Evolutionary conservation across 2,797 vertebrate genomes (phyloP).

Genomic region (Cetoscarus ocellatus): DNA sequence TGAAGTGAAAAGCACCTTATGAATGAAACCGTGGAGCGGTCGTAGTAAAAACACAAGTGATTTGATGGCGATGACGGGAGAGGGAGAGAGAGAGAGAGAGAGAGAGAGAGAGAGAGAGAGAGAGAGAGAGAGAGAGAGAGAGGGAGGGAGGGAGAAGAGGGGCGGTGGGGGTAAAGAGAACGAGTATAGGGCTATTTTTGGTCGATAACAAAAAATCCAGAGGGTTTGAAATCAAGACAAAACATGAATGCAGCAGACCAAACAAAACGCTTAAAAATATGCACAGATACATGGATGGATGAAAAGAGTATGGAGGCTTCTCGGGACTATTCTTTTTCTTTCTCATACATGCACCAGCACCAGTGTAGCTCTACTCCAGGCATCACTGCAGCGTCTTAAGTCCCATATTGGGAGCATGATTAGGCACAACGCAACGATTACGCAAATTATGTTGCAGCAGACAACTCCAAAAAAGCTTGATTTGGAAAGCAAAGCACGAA

Average conservation of each 20-base stretch:
- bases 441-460: conserved; percentile 83
- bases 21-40: conserved; percentile 88
- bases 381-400: conserved; percentile 82
- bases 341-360: conserved; percentile 57
- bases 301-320: conserved; percentile 32
- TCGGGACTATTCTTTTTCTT: conserved; percentile 28
- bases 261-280: conserved; percentile 48
- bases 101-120: not conserved
- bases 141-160: not conserved
- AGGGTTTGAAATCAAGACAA: conserved; percentile 75
- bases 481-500: conserved; percentile 32
- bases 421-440: conserved; percentile 85
- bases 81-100: conserved; percentile 29
- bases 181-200: conserved; percentile 73
- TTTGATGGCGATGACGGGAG: conserved; percentile 84
- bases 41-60: conserved; percentile 88
- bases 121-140: not conserved
- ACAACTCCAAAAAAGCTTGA: conserved; percentile 59
- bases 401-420: conserved; percentile 83
- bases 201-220: conserved; percentile 75
- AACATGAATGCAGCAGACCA: conserved; percentile 74
- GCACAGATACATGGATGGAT: conserved; percentile 45
- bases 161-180: conserved; percentile 50
- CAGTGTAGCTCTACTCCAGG: conserved; percentile 53
- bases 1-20: conserved; percentile 87